These are phyloP conservation scores for Exephanes ischioxanthus DNA, from an alignment of 2,888 invertebrate genomes.

Conservation along the genomic window DNA sequence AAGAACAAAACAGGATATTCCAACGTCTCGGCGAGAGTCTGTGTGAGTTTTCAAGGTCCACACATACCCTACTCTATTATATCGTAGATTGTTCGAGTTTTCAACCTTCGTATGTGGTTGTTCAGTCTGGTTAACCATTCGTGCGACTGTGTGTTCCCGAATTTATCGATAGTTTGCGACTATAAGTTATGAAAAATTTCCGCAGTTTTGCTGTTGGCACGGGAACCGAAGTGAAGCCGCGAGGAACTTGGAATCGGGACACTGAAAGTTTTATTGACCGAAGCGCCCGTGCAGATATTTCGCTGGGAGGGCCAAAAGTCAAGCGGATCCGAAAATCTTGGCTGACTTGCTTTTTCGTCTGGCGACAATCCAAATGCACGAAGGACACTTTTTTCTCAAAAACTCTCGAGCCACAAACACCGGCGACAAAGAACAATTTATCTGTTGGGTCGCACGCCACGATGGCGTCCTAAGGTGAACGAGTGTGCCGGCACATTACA, in stretches of 20 bases:
- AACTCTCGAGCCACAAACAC: neutral
- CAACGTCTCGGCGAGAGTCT: neutral
- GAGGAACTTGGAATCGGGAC: conserved; percentile 25
- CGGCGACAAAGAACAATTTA: conserved; percentile 17
- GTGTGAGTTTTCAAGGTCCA: neutral
- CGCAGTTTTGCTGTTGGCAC: neutral
- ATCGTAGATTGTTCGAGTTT: neutral
- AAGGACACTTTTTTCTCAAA: conserved; percentile 52
- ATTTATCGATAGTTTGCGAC: neutral
- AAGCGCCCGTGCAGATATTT: conserved; percentile 32
- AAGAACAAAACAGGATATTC: neutral
- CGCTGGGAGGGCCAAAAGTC: conserved; percentile 14
- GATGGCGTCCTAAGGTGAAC: neutral
- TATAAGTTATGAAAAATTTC: conserved; percentile 3
- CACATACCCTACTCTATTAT: neutral
- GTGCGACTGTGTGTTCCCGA: neutral
- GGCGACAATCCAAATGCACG: conserved; percentile 51
- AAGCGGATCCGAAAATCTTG: conserved; percentile 46
- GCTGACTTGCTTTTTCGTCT: conserved; percentile 29
- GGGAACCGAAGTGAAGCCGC: neutral
- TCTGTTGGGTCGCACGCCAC: conserved; percentile 7
- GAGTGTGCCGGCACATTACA: neutral
- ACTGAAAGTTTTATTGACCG: conserved; percentile 33
- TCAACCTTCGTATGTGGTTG: neutral
- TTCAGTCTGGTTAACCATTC: neutral